Conservation (phyloP, 2,113 vertebrate genomes). For the Narcine bancroftii region DNA sequence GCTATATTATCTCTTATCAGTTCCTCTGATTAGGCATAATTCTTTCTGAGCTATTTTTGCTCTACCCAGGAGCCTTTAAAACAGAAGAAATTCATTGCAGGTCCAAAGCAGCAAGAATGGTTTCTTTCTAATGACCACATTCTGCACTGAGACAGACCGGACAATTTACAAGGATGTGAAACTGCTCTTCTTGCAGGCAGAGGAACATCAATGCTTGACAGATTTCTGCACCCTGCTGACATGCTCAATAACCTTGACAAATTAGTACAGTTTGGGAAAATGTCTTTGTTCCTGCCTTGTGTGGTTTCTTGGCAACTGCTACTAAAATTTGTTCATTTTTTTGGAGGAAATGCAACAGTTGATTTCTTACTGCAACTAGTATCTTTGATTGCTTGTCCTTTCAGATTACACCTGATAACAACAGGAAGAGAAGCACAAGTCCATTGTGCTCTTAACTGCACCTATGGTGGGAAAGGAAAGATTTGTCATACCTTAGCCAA, state of each 20-base stretch:
- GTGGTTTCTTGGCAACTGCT: slow-evolving; percentile 46
- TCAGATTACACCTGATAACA: slow-evolving; percentile 41
- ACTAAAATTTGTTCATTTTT: slow-evolving; percentile 48
- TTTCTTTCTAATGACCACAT: not conserved
- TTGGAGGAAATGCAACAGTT: slow-evolving; percentile 41
- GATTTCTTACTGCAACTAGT: slow-evolving; percentile 49
- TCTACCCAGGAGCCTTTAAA: not conserved
- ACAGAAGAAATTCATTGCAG: not conserved
- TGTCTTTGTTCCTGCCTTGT: slow-evolving; percentile 42
- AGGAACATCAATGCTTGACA: not conserved
- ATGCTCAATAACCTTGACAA: slow-evolving; percentile 37
- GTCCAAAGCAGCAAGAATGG: not conserved
- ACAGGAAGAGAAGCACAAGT: not conserved
- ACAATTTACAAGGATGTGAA: not conserved
- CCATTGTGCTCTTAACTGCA: not conserved
- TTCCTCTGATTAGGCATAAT: not conserved
- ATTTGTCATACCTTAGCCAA: not conserved
- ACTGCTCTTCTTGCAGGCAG: not conserved
- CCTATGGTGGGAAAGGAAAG: not conserved
- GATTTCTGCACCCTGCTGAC: not conserved
- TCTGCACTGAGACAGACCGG: not conserved
- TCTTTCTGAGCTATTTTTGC: not conserved
- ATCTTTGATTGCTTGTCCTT: slow-evolving; percentile 43
- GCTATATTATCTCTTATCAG: slow-evolving; percentile 17
- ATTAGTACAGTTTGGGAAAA: slow-evolving; percentile 41